These are phyloP conservation scores for Salarias fasciatus DNA, from an alignment of 2,797 vertebrate species.

Conservation along the genomic window DNA sequence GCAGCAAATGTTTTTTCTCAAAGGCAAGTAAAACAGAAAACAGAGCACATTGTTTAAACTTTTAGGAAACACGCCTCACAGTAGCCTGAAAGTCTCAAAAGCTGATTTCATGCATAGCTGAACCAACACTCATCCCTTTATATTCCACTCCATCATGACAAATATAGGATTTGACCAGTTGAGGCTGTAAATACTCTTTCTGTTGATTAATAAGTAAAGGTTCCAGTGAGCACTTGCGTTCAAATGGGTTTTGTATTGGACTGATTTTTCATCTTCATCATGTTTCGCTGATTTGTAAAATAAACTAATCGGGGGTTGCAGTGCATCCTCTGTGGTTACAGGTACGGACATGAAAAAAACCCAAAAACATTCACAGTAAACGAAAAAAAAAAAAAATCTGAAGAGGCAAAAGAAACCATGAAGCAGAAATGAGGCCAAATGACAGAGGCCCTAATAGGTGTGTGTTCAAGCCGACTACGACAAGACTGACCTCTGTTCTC, in stretches of 20 bases:
- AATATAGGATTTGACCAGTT: not conserved
- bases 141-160: slow-evolving; percentile 6
- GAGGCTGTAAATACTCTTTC: not conserved
- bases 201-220: not conserved
- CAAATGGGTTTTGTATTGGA: not conserved
- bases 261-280: not conserved
- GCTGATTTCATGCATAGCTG: slow-evolving; percentile 20
- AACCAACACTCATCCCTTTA: slow-evolving; percentile 4
- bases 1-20: slow-evolving; percentile 1
- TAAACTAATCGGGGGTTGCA: not conserved
- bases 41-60: slow-evolving; percentile 26
- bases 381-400: not conserved
- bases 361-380: not conserved
- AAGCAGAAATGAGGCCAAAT: slow-evolving; percentile 27
- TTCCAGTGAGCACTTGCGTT: too few species aligned
- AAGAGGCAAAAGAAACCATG: slow-evolving; percentile 1
- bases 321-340: not conserved
- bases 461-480: slow-evolving; percentile 34
- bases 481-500: slow-evolving; percentile 28
- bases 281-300: too few species aligned
- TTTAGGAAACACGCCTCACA: slow-evolving; percentile 24
- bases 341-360: not conserved
- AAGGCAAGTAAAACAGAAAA: slow-evolving; percentile 25
- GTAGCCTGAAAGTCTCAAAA: slow-evolving; percentile 16
- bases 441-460: slow-evolving; percentile 26